Evolutionary conservation across 2,888 invertebrate genomes (phyloP), one percentile per base, ranked within the genome.

Genomic region (Chalcosyrphus nemorum): DNA sequence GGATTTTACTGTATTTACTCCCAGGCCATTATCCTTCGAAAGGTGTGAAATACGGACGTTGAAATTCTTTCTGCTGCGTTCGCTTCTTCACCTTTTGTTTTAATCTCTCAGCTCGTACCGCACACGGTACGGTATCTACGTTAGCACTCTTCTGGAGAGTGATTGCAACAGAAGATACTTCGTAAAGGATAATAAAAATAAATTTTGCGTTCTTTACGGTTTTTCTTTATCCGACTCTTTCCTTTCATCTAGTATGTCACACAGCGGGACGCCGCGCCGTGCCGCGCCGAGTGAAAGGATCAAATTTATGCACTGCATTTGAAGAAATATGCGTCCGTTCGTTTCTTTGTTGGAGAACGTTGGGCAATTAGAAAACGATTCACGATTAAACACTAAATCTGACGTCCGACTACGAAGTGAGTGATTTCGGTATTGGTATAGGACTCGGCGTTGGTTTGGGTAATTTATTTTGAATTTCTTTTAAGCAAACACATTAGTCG

Each of bases 151-250:
- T 50, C n/a, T n/a, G n/a, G 56, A 68, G 41, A 27, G 63, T 76
- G 68, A 70, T 71, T 59, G 66, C 59, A 61, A 6, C 13, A 59
- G 61, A 45, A 45, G 57, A 41, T 24, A 57, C 41, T 59, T 43
- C 1, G 50, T 21, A 24, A 59, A 68, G 66, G 78, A 78, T 72
- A 78, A 82, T 82, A 82, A 74, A 82, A 78, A 82, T 78, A 74
- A 78, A 82, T 82, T 82, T 74, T 74, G 78, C 78, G 78, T 78
- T 66, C 78, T 78, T 82, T 78, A 82, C 27, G 72, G 61, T 35
- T 59, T 41, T 76, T 63, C 41, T 61, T 65, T 54, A 32, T 13
- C 7, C 17, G 24, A 21, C 29, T 50, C 43, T 65, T 29, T 9
- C 29, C 5, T 57, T 13, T 29, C 35, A 38, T 56, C 32, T 4